Evolutionary conservation across 2,888 invertebrate genomes (phyloP), one percentile per base, ranked within the genome.

Genomic region (Dicyrtomina minuta): DNA sequence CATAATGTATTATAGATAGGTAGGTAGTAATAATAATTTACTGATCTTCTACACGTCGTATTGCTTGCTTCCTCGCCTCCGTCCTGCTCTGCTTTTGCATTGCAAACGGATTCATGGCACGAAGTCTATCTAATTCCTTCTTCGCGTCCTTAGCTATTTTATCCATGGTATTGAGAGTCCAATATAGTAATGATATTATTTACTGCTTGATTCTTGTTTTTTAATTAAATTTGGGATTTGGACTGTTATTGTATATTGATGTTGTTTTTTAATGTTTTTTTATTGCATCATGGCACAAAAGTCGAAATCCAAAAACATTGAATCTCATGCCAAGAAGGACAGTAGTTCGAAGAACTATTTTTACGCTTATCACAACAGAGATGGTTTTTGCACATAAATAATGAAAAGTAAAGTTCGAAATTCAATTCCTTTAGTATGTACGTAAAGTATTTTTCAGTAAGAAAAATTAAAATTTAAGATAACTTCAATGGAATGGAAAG

Each of bases 101-200:
- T 1, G 33, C 43, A 49, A 68, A 68, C 4, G 68, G 68, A 60
- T 68, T 68, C 13, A 33, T 33, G 10, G 22, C 22, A 43, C 61
- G 68, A 13, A 68, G 53, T 27, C 26, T 68, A n/a, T 68, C 68
- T 15, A 68, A 41, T 43, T 33, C 61, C 22, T 22, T n/a, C 39
- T 66, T 56, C 22, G 27, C 39, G n/a, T 33, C 12, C 10, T 13
- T n/a, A 13, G 27, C 26, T 27, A 56, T 26, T 22, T 22, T 56
- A 33, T 33, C 33, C 33, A 33, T 33, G 33, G n/a, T n/a, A 33
- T 26, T 56, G 24, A 17, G n/a, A 17, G n/a, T 51, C 1, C 12
- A 51, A 51, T 10, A 51, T 17, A 51, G 20, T n/a, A n/a, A 33
- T 33, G 33, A 33, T 46, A 46, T 43, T 43, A 8, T 43, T 43